phyloP scores from a whole-genome alignment of 2,888 invertebrate species.

The Pristionchus entomophagus region DNA sequence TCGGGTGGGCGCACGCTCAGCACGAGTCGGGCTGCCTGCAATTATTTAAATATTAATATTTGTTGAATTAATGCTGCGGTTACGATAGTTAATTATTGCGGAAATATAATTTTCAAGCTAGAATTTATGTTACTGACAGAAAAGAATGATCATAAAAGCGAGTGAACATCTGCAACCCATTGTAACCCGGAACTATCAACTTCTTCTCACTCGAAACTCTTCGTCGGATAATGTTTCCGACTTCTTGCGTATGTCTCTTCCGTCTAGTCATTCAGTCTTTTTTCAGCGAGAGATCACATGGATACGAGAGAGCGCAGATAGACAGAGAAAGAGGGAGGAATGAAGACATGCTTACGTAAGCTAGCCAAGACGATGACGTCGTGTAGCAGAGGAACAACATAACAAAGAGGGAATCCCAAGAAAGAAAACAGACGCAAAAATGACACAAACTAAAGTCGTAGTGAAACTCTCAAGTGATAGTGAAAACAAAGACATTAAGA shows the following conservation, averaged over 20 bases:
- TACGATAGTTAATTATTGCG: neutral
- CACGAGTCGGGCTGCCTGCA: slow-evolving; percentile 44
- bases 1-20: neutral
- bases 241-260: neutral
- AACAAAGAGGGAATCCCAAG: neutral
- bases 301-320: too few species aligned
- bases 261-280: neutral
- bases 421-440: neutral
- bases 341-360: too few species aligned
- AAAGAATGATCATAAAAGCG: neutral
- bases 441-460: neutral
- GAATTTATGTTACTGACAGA: neutral
- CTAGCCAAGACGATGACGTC: too few species aligned
- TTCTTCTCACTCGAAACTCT: neutral
- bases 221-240: neutral
- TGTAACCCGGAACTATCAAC: neutral
- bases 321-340: too few species aligned
- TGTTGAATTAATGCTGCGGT: too few species aligned
- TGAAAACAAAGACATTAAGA: neutral
- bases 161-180: neutral
- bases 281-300: too few species aligned
- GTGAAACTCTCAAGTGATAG: too few species aligned
- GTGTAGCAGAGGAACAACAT: too few species aligned
- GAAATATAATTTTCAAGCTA: neutral
- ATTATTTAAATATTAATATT: neutral